These are phyloP conservation scores for Aegotheles bennettii DNA, from an alignment of 2,113 vertebrate species.

Conservation along the genomic window DNA sequence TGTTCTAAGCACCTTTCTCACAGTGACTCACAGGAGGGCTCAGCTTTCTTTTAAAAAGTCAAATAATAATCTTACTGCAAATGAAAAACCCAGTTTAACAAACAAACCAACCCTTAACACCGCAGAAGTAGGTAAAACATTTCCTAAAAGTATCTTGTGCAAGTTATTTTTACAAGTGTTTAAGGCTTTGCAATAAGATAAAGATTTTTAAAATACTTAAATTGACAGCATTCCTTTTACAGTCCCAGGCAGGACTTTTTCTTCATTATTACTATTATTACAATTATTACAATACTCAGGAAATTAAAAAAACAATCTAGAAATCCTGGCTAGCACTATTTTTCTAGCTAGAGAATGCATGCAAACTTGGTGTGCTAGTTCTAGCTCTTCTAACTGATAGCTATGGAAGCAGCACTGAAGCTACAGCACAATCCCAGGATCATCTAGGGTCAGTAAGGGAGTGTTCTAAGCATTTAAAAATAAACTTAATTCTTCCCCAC, in stretches of 20 bases:
- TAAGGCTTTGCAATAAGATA: not conserved
- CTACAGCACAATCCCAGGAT: not conserved
- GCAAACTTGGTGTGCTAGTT: too few species aligned
- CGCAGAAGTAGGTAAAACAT: rapidly evolving
- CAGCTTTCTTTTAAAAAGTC: not conserved
- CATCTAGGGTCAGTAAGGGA: not conserved
- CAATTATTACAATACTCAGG: not conserved
- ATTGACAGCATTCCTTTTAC: not conserved
- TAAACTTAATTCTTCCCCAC: not conserved
- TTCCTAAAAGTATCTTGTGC: not conserved
- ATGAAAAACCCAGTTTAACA: rapidly evolving
- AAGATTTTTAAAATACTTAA: not conserved
- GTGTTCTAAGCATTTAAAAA: not conserved
- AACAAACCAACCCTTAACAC: not conserved
- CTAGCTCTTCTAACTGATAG: not conserved
- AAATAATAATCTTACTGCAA: rapidly evolving
- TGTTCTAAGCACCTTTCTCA: not conserved
- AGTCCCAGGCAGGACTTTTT: not conserved
- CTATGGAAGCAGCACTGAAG: not conserved
- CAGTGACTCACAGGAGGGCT: rapidly evolving
- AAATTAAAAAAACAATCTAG: not conserved
- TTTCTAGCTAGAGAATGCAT: rapidly evolving
- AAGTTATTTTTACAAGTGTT: not conserved
- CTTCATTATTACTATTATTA: not conserved
- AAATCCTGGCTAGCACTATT: not conserved